Evolutionary conservation across 2,113 vertebrate genomes (phyloP).

Genomic region (Psittacus erithacus): DNA sequence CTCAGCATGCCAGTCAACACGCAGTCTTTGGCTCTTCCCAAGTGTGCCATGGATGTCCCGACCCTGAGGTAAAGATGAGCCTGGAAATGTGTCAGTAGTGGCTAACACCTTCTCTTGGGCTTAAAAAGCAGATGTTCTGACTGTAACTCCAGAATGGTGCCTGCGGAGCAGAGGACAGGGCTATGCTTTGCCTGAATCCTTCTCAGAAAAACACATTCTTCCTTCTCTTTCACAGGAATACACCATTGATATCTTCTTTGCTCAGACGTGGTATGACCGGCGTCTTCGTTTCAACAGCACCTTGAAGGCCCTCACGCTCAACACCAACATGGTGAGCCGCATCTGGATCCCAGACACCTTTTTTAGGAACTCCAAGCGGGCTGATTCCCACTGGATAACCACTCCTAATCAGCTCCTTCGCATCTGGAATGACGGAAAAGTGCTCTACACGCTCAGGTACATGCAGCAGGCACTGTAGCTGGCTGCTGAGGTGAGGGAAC

Average conservation of each 20-base stretch:
- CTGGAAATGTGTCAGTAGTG: not conserved
- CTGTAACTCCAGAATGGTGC: not conserved
- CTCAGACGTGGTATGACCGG: constrained; percentile 82
- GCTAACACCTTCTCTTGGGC: not conserved
- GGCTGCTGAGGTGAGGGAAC: not conserved
- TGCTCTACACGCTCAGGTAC: constrained; percentile 82
- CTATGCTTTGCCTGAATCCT: not conserved
- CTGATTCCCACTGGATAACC: constrained; percentile 74
- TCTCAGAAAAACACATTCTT: not conserved
- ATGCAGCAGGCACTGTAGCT: not conserved
- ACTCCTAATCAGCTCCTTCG: constrained; percentile 79
- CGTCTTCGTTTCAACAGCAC: constrained; percentile 78
- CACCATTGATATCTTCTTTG: constrained; percentile 82
- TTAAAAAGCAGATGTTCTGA: not conserved
- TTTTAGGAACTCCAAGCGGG: constrained; percentile 79
- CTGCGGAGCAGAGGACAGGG: not conserved
- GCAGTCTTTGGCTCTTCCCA: not conserved
- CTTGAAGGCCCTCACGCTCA: constrained; percentile 77
- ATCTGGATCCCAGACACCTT: constrained; percentile 83
- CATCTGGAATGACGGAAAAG: constrained; percentile 81
- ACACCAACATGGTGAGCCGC: constrained; percentile 78
- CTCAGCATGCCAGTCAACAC: not conserved
- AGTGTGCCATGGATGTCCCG: not conserved
- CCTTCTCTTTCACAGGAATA: constrained; percentile 73
- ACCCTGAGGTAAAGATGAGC: not conserved